These are phyloP conservation scores for Lepus timidus DNA, from an alignment of 2,113 vertebrate species.

Conservation along the genomic window DNA sequence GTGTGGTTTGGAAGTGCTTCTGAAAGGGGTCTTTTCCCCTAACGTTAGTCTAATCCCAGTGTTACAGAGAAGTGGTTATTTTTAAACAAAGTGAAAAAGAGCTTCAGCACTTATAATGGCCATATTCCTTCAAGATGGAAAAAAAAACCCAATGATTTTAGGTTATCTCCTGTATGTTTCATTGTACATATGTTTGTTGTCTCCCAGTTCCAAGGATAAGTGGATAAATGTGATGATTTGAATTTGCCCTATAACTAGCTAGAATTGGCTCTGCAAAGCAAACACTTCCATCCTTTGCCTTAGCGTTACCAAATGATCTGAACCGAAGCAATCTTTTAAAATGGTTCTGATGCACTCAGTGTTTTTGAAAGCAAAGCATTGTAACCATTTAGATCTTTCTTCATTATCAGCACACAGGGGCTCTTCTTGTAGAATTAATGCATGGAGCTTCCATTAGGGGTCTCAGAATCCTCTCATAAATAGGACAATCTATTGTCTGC, in stretches of 20 bases:
- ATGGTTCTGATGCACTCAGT: conserved; percentile 30
- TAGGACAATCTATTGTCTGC: conserved; percentile 64
- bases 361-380: conserved; percentile 65
- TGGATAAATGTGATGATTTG: conserved; percentile 67
- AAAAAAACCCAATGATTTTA: conserved; percentile 60
- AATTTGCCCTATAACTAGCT: conserved; percentile 52
- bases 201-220: conserved; percentile 71
- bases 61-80: conserved; percentile 50
- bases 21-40: conserved; percentile 33
- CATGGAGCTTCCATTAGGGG: conserved; percentile 67
- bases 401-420: conserved; percentile 36
- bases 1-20: conserved; percentile 13
- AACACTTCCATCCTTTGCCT: conserved; percentile 57
- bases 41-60: conserved; percentile 39
- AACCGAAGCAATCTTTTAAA: conserved; percentile 77
- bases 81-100: conserved; percentile 57
- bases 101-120: conserved; percentile 32
- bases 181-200: conserved; percentile 5
- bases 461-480: conserved; percentile 64
- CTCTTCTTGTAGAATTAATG: conserved; percentile 71
- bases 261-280: conserved; percentile 61
- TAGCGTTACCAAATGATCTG: conserved; percentile 55
- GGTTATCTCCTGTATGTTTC: conserved; percentile 53
- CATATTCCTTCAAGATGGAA: conserved; percentile 49
- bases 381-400: conserved; percentile 66